phyloP scores from a whole-genome alignment of 2,888 invertebrate species.

The Sinodicranocentrus sp. region DNA sequence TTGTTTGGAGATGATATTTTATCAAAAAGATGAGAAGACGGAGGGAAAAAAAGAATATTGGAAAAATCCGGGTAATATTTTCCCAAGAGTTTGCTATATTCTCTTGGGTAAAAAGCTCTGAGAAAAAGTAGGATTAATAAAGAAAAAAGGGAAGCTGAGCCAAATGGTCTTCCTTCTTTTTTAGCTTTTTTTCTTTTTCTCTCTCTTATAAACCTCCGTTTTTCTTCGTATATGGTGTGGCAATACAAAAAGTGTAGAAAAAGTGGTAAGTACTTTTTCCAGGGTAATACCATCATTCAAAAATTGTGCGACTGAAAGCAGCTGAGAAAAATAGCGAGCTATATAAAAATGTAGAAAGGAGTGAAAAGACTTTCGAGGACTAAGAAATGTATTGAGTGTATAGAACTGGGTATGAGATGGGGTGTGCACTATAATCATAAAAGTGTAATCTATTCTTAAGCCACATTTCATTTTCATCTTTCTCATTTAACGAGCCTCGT shows the following conservation, averaged over 20 bases:
- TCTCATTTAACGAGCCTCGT: slow-evolving; percentile 37
- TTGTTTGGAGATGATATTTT: slow-evolving; percentile 21
- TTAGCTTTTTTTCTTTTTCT: slow-evolving; percentile 3
- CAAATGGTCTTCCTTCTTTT: slow-evolving; percentile 38
- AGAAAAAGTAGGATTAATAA: slow-evolving; percentile 51
- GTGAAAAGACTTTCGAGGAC: no score
- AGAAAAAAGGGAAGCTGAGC: slow-evolving; percentile 36
- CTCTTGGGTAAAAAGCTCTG: neutral
- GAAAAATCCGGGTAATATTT: slow-evolving; percentile 39
- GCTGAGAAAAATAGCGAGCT: slow-evolving; percentile 55
- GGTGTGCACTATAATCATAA: slow-evolving; percentile 42
- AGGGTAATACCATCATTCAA: slow-evolving; percentile 61
- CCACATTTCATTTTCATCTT: slow-evolving; percentile 58
- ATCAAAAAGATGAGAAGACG: slow-evolving; percentile 14
- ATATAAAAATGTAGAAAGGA: neutral
- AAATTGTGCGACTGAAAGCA: slow-evolving; percentile 56
- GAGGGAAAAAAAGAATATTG: slow-evolving; percentile 20
- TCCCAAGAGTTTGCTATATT: neutral
- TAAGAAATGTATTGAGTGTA: neutral
- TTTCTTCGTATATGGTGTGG: no score
- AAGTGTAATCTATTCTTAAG: slow-evolving; percentile 59
- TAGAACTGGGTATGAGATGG: neutral
- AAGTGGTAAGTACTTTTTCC: slow-evolving; percentile 41
- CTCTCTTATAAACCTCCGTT: neutral
- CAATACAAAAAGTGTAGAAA: slow-evolving; percentile 9